A percentile compares a stretch with the other conserved stretches of the same genome.
These are phyloP conservation scores for Rhingia campestris DNA, from an alignment of 2,888 invertebrate genomes.

Conservation along the genomic window DNA sequence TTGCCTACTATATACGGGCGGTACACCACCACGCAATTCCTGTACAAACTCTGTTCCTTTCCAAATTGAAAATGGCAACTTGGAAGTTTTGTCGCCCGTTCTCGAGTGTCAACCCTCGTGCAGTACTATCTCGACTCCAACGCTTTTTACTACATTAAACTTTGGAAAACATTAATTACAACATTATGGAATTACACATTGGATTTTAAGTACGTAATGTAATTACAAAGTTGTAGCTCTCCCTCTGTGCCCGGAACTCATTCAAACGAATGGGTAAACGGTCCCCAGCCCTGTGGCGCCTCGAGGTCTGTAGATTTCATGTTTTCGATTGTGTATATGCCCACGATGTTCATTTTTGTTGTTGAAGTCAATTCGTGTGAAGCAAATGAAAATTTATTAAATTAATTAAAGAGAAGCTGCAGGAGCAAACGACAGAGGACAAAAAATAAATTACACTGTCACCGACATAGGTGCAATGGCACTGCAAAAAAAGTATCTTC, in stretches of 20 bases:
- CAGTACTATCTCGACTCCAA: constrained; percentile 28
- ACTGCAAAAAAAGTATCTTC: constrained; percentile 16
- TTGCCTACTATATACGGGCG: constrained; percentile 11
- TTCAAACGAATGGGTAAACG: constrained; percentile 11
- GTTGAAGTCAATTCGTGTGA: constrained; percentile 29
- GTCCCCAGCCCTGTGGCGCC: constrained; percentile 13
- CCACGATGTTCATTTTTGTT: constrained; percentile 11
- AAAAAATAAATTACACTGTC: constrained; percentile 40
- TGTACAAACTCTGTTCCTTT: constrained; percentile 1
- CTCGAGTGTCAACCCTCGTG: constrained; percentile 13
- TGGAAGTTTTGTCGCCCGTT: constrained; percentile 38
- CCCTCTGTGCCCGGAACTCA: background rate
- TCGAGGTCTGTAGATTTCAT: constrained; percentile 13
- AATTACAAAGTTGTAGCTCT: constrained; percentile 66
- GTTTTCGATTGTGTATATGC: constrained; percentile 10
- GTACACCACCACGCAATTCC: background rate
- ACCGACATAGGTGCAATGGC: constrained; percentile 13
- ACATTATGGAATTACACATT: constrained; percentile 72
- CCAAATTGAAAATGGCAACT: constrained; percentile 54
- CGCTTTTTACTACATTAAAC: constrained; percentile 70
- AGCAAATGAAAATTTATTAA: constrained; percentile 55
- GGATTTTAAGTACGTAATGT: constrained; percentile 70
- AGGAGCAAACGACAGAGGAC: background rate
- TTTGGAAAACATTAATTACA: constrained; percentile 71
- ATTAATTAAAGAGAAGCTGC: constrained; percentile 44